Conservation (phyloP, 2,888 invertebrate genomes). For the Carterocephalus palaemon region DNA sequence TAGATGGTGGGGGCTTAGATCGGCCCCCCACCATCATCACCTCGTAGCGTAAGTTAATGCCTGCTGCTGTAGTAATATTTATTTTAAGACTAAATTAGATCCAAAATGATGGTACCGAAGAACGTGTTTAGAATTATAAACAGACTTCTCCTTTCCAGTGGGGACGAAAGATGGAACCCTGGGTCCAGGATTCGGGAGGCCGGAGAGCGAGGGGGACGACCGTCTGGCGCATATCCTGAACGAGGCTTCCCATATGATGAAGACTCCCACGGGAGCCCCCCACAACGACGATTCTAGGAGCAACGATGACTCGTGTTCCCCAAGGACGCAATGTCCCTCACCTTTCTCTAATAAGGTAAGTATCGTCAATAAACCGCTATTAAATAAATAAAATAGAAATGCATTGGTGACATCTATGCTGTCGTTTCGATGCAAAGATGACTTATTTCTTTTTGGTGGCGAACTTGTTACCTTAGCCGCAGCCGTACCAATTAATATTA, state of each 20-base stretch:
- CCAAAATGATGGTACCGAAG: slow-evolving; percentile 5
- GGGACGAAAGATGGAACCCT: slow-evolving; percentile 89
- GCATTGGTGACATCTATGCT: too few species aligned
- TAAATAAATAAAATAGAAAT: too few species aligned
- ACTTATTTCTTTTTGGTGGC: too few species aligned
- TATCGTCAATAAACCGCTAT: slow-evolving; percentile 27
- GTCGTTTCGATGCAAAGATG: too few species aligned
- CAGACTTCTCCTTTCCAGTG: slow-evolving; percentile 60
- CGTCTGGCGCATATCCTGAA: slow-evolving; percentile 94
- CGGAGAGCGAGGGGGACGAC: slow-evolving; percentile 90
- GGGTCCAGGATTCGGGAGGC: slow-evolving; percentile 85
- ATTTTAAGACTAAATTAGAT: too few species aligned
- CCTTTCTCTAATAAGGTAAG: slow-evolving; percentile 86
- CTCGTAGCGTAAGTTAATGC: too few species aligned
- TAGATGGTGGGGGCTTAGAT: too few species aligned
- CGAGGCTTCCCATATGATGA: slow-evolving; percentile 95
- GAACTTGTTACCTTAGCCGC: too few species aligned
- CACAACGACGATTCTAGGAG: slow-evolving; percentile 82
- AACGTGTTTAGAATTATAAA: slow-evolving; percentile 24
- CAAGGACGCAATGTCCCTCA: slow-evolving; percentile 86
- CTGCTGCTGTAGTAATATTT: too few species aligned
- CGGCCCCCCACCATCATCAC: too few species aligned
- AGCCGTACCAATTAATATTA: too few species aligned
- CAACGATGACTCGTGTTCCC: slow-evolving; percentile 90
- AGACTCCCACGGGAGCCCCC: slow-evolving; percentile 75